These are phyloP conservation scores for Capromys pilorides DNA, from an alignment of 2,797 vertebrate genomes.

Conservation along the genomic window DNA sequence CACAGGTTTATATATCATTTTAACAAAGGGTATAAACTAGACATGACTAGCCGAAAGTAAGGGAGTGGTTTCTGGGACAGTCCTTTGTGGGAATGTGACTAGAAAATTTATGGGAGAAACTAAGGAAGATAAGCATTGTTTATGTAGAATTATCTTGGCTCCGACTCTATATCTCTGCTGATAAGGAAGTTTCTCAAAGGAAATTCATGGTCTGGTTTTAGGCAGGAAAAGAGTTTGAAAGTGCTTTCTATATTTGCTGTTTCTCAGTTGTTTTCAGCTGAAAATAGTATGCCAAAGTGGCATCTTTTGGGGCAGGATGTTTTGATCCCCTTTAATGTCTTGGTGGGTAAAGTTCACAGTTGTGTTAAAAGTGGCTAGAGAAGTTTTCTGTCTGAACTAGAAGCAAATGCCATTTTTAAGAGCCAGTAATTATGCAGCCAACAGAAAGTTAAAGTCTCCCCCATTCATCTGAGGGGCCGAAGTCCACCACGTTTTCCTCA, in stretches of 20 bases:
- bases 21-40: neutral
- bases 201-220: neutral
- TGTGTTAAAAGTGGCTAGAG: neutral
- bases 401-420: slow-evolving; percentile 19
- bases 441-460: slow-evolving; percentile 47
- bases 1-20: neutral
- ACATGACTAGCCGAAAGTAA: neutral
- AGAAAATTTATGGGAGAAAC: neutral
- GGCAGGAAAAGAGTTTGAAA: neutral
- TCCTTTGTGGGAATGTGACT: neutral
- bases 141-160: neutral
- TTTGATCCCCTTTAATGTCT: neutral
- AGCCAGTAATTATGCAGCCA: slow-evolving; percentile 41
- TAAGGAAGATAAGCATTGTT: neutral
- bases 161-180: neutral
- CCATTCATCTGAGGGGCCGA: neutral
- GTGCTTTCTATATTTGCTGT: too few species aligned
- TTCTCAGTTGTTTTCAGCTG: neutral
- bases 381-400: slow-evolving; percentile 8
- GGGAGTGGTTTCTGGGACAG: neutral
- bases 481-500: slow-evolving; percentile 31
- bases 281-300: neutral
- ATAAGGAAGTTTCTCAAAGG: neutral
- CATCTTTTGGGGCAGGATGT: neutral
- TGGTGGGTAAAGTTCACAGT: slow-evolving; percentile 36